A percentile compares a stretch with the other conserved stretches of the same genome.
Evolutionary conservation across 2,113 vertebrate genomes (phyloP).

Genomic region (Todiramphus chloris): DNA sequence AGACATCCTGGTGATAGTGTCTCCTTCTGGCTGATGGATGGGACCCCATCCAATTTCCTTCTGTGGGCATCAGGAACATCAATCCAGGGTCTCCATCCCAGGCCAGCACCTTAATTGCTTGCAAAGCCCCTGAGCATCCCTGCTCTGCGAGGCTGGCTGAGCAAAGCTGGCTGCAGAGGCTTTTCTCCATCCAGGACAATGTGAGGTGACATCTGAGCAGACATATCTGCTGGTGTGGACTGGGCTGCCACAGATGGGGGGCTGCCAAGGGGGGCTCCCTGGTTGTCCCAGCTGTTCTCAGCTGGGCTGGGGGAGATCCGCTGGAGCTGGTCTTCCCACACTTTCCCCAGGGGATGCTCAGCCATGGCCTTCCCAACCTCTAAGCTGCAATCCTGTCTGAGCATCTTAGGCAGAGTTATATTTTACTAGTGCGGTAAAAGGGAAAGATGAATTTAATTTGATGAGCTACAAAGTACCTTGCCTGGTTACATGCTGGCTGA

Average conservation of each 20-base stretch:
- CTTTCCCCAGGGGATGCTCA: neutral
- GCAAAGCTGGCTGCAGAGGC: rapidly evolving
- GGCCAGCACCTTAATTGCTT: neutral
- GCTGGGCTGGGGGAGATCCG: neutral
- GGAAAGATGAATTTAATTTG: neutral
- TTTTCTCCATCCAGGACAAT: neutral
- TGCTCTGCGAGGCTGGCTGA: neutral
- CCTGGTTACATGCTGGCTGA: neutral
- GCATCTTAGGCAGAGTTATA: neutral
- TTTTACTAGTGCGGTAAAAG: neutral
- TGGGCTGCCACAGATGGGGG: neutral
- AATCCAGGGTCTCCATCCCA: neutral
- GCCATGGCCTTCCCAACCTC: neutral
- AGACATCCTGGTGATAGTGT: neutral
- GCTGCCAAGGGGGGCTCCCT: neutral
- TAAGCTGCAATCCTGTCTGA: neutral
- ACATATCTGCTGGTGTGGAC: rapidly evolving
- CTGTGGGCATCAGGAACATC: neutral
- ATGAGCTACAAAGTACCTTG: neutral
- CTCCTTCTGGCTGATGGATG: neutral
- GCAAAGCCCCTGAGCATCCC: neutral
- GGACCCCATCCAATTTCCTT: neutral
- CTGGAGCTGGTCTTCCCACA: neutral
- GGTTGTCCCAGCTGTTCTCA: neutral
- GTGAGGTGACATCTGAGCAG: neutral